A percentile compares a stretch with the other conserved stretches of the same genome.
phyloP scores from a whole-genome alignment of 2,888 invertebrate genomes.

The Cheilosia pagana region DNA sequence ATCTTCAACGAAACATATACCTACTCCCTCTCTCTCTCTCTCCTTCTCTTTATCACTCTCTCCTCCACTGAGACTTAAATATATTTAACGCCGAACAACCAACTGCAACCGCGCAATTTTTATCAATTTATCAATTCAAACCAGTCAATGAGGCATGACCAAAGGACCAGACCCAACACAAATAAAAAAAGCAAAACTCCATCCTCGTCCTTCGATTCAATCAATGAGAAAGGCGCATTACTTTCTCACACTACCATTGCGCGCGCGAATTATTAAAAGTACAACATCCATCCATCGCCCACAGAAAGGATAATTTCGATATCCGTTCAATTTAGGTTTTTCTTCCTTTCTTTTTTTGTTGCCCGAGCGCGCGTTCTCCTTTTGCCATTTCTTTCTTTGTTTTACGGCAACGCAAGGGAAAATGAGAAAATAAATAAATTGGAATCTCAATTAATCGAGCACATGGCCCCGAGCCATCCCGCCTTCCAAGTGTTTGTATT shows the following conservation, averaged over 20 bases:
- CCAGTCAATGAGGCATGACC: slow-evolving; percentile 57
- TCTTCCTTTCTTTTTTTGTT: slow-evolving; percentile 1
- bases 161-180: not conserved
- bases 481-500: slow-evolving; percentile 38
- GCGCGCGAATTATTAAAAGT: slow-evolving; percentile 45
- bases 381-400: not conserved
- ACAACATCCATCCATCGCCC: slow-evolving; percentile 36
- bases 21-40: not conserved
- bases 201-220: slow-evolving; percentile 42
- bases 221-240: slow-evolving; percentile 26
- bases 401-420: slow-evolving; percentile 12
- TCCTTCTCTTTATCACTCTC: too few species aligned
- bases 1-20: too few species aligned
- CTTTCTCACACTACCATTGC: not conserved
- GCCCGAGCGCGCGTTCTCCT: not conserved
- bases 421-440: slow-evolving; percentile 66
- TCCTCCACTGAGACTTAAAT: slow-evolving; percentile 53
- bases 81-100: slow-evolving; percentile 31
- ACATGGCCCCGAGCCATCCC: slow-evolving; percentile 32
- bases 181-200: not conserved
- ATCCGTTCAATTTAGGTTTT: slow-evolving; percentile 40
- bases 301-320: slow-evolving; percentile 60
- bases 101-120: slow-evolving; percentile 1
- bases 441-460: slow-evolving; percentile 66
- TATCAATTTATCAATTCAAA: slow-evolving; percentile 59